Base-by-base conservation (phyloP, 23 tunicate species). In the Halocynthia aurantium region DNA sequence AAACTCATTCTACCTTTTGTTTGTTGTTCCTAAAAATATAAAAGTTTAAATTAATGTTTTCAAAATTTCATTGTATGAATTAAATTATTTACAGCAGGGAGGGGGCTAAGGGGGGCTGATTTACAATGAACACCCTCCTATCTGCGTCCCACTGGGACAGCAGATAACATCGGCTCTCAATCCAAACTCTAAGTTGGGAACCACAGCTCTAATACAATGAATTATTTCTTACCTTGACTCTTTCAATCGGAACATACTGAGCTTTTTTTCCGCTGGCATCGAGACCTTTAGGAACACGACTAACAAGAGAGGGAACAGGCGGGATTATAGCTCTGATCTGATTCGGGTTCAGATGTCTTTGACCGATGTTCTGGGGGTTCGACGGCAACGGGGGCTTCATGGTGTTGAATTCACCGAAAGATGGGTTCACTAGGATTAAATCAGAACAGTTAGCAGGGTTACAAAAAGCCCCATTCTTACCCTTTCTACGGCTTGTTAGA, bases 291-390 rank as follows among this genome's bases (percentile, higher is more conserved):
- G 81, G 88, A 56, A 77, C 62, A n/a, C 87, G 84, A 7, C 90
- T 72, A 7, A 91, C 87, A 77, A 91, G 72, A 6, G 97, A 85
- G 52, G 97, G 97, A 8, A 91, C 83, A 50, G 97, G 97, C 50
- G 97, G 97, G 5, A 71, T 55, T 71, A 60, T 2, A 2, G 64
- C 64, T 18, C 17, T n/a, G 64, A 15, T 60, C 17, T n/a, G 18
- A 60, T 60, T 60, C 2, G 64, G 64, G 64, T 60, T n/a, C 64
- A 15, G 64, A 60, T 15, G 18, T 60, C 17, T n/a, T 15, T 15
- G 18, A n/a, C 17, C 17, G 2, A 18, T 4, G 17, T 15, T 60
- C 18, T 60, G 64, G 18, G 64, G 64, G 64, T 60, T 60, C 64
- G 15, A 20, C 19, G 70, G 70, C 10, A 65, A 49, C 31, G 70